Evolutionary conservation across 2,113 vertebrate species (phyloP).

Genomic region (Notechis scutatus): DNA sequence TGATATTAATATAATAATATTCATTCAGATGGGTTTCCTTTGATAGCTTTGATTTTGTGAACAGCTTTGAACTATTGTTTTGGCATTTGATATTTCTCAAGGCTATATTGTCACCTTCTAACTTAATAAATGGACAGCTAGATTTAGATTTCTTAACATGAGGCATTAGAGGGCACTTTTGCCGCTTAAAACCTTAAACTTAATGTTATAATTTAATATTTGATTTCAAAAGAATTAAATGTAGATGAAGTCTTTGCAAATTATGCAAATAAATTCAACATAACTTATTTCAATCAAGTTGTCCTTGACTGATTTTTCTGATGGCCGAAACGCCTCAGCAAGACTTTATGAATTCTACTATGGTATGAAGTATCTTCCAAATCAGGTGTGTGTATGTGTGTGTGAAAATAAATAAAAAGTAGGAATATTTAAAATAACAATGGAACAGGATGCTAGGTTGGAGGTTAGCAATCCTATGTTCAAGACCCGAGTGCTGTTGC

Average conservation of each 20-base stretch:
- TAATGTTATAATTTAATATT: conserved; percentile 3
- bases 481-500: background rate
- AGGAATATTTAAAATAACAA: background rate
- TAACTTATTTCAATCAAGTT: background rate
- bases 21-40: background rate
- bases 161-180: conserved; percentile 40
- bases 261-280: background rate
- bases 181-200: conserved; percentile 23
- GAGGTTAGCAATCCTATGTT: background rate
- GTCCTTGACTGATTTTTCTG: background rate
- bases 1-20: background rate
- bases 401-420: background rate
- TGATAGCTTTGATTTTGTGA: background rate
- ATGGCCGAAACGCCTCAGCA: background rate
- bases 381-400: background rate
- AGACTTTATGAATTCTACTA: background rate
- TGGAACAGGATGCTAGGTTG: background rate
- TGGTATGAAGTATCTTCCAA: background rate
- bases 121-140: conserved; percentile 55
- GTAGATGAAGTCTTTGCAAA: background rate
- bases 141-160: conserved; percentile 28
- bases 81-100: conserved; percentile 56
- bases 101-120: conserved; percentile 36
- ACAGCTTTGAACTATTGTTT: conserved; percentile 40
- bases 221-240: background rate